phyloP scores from a whole-genome alignment of 2,113 vertebrate species.

The Ceuthmochares aereus region DNA sequence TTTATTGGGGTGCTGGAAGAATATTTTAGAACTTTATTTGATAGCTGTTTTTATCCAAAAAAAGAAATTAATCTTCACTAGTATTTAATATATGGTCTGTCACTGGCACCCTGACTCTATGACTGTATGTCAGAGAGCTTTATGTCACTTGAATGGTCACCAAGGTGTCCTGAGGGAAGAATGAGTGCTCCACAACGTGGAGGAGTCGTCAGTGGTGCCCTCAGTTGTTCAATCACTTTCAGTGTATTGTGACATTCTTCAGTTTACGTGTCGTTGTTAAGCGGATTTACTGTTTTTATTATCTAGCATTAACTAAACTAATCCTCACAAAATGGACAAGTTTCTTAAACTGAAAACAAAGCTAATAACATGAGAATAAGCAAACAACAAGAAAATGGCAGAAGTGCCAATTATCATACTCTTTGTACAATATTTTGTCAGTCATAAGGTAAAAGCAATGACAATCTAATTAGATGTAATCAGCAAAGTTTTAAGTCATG shows the following conservation, averaged over 20 bases:
- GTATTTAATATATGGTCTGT: background rate
- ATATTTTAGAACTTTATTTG: background rate
- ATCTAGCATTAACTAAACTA: background rate
- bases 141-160: background rate
- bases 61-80: background rate
- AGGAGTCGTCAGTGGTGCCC: background rate
- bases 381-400: background rate
- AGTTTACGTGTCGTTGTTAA: background rate
- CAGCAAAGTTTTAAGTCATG: background rate
- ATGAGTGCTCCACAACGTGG: background rate
- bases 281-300: background rate
- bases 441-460: background rate
- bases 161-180: background rate
- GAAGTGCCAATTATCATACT: background rate
- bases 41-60: background rate
- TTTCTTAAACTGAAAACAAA: background rate
- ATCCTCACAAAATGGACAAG: background rate
- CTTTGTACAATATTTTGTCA: background rate
- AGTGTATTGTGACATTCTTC: background rate
- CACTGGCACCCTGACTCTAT: too few species aligned
- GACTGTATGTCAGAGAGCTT: background rate
- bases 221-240: rapidly evolving
- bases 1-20: background rate
- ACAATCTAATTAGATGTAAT: background rate
- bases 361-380: background rate